Percentiles rank a stretch among this genome's conserved stretches.
Evolutionary conservation across 2,113 vertebrate genomes (phyloP).

Genomic region (Pollimyrus isidori): DNA sequence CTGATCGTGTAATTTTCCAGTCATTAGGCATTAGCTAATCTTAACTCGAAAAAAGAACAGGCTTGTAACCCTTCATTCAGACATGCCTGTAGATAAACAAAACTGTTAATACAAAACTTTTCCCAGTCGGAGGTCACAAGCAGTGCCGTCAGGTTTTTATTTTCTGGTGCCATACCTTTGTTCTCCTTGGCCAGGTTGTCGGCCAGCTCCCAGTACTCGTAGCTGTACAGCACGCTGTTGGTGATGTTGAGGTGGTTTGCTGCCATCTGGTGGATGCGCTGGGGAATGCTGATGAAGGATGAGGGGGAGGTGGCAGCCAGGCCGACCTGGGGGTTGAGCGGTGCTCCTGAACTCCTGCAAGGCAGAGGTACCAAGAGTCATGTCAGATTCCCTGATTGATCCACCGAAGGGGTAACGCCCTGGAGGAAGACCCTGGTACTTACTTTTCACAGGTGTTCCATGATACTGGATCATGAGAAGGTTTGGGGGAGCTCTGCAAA

Average conservation of each 20-base stretch:
- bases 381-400: not conserved
- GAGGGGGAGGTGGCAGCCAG: constrained; percentile 65
- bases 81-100: not conserved
- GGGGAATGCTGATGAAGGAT: constrained; percentile 86
- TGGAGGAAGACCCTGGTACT: constrained; percentile 35
- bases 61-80: not conserved
- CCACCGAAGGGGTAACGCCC: not conserved
- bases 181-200: constrained; percentile 94
- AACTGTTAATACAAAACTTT: not conserved
- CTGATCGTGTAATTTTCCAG: not conserved
- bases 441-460: constrained; percentile 84
- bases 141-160: not conserved
- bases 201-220: constrained; percentile 98
- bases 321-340: constrained; percentile 67
- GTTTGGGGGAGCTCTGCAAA: constrained; percentile 81
- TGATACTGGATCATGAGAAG: constrained; percentile 65
- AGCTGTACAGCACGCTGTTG: constrained; percentile 96
- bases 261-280: constrained; percentile 98
- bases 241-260: constrained; percentile 97
- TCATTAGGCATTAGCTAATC: not conserved
- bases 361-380: constrained; percentile 18
- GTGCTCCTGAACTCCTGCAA: constrained; percentile 68
- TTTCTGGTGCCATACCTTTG: constrained; percentile 62
- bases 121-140: too few species aligned
- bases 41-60: not conserved